phyloP scores from a whole-genome alignment of 2,888 invertebrate genomes.

The Chironomus tentans region DNA sequence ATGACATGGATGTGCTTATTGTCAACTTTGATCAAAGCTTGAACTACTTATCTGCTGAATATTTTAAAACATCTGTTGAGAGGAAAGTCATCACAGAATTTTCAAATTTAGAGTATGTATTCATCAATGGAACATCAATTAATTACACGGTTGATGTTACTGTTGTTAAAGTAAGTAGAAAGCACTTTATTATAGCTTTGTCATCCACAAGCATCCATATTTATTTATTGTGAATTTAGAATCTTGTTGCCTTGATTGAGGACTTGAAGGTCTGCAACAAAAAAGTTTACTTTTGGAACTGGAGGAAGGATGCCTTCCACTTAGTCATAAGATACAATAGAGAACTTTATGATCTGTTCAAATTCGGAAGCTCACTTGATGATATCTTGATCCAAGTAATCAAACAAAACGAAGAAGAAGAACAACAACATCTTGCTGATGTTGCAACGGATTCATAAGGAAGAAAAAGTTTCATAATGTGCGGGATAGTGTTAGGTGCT shows the following conservation, averaged over 20 bases:
- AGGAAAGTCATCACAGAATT: conserved; percentile 58
- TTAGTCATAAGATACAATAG: neutral
- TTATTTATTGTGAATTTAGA: conserved; percentile 38
- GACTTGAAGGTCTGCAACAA: conserved; percentile 47
- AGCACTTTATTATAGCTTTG: no score
- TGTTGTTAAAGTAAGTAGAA: conserved; percentile 47
- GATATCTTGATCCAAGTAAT: neutral
- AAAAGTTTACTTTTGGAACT: conserved; percentile 46
- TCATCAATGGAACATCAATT: conserved; percentile 62
- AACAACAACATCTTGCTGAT: no score
- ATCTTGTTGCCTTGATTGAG: conserved; percentile 45
- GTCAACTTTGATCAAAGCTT: conserved; percentile 62
- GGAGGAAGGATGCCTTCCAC: conserved; percentile 35
- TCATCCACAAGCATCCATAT: no score
- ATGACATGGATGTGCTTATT: conserved; percentile 44
- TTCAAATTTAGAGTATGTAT: conserved; percentile 51
- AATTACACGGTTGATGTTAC: conserved; percentile 50
- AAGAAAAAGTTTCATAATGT: no score
- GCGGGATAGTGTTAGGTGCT: no score
- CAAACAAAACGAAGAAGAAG: no score
- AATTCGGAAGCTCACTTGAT: neutral
- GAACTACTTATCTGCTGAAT: conserved; percentile 73
- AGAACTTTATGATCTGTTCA: neutral
- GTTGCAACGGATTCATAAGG: no score
- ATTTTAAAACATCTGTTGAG: conserved; percentile 55